Evolutionary conservation across 53 echinoderm and acorn worm species (phyloP).

Genomic region (Arbacia lixula): DNA sequence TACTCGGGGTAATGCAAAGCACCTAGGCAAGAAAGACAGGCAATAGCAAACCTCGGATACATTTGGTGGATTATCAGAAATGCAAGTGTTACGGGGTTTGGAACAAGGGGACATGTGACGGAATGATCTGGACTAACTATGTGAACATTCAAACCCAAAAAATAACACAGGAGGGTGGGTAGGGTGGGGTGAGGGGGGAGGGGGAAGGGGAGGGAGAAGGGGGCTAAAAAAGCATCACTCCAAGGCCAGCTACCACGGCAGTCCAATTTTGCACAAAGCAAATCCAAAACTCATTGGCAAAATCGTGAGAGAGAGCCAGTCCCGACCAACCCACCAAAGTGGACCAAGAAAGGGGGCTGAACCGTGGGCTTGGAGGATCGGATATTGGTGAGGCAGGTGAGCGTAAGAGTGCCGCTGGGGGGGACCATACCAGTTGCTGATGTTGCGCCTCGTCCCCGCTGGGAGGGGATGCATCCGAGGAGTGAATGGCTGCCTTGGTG

Average conservation of each 20-base stretch:
- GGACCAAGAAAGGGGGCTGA: constrained; percentile 49
- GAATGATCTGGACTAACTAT: no score
- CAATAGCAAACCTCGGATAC: no score
- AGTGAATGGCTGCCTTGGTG: constrained; percentile 54
- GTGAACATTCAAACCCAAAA: constrained; percentile 16
- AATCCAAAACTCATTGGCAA: constrained; percentile 13
- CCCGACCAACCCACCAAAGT: constrained; percentile 59
- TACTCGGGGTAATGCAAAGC: no score
- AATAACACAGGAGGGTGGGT: no score
- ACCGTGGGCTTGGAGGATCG: constrained; percentile 53
- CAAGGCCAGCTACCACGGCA: constrained; percentile 56
- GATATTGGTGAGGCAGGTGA: constrained; percentile 57
- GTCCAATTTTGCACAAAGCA: constrained; percentile 48
- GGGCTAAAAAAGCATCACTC: background rate
- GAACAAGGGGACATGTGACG: no score
- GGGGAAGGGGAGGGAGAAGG: background rate
- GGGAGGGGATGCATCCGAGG: constrained; percentile 49
- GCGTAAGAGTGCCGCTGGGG: constrained; percentile 39
- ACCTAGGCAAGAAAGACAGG: no score
- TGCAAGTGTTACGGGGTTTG: no score
- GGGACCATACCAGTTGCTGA: constrained; percentile 62
- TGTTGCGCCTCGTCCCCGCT: constrained; percentile 53
- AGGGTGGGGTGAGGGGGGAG: background rate
- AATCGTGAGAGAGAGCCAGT: constrained; percentile 23
- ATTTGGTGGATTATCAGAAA: no score